Percentiles rank a stretch among this genome's conserved stretches.
Conservation (phyloP, 2,113 vertebrate genomes). For the Varanus salvator region DNA sequence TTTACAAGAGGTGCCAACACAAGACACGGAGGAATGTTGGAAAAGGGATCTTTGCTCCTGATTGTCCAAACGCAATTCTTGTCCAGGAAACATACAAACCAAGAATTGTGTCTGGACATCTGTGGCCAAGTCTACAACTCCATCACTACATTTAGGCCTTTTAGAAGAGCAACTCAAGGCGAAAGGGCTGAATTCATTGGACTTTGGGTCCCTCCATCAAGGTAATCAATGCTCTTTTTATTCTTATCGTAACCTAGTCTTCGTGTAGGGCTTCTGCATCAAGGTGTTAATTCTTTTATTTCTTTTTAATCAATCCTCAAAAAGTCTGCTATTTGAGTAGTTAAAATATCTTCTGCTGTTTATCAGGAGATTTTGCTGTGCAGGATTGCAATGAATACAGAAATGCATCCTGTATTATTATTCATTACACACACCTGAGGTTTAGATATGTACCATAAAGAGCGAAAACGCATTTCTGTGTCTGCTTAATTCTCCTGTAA, state of each 20-base stretch:
- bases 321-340: no score
- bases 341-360: not conserved
- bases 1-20: not conserved
- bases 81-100: conserved; percentile 87
- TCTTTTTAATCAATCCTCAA: not conserved
- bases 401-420: no score
- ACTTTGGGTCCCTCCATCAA: not conserved
- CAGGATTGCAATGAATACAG: no score
- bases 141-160: conserved; percentile 27
- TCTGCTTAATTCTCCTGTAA: not conserved
- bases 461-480: not conserved
- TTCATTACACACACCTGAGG: no score
- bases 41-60: conserved; percentile 86
- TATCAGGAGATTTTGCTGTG: not conserved
- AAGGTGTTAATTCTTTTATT: not conserved
- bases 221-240: not conserved
- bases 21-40: conserved; percentile 58
- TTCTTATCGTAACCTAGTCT: not conserved
- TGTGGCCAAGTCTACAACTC: conserved; percentile 91
- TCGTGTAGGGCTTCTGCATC: not conserved
- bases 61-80: conserved; percentile 99
- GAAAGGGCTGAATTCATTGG: not conserved
- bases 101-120: conserved; percentile 99
- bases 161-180: conserved; percentile 29
- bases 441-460: not conserved